phyloP scores from a whole-genome alignment of 1,140 invertebrate genomes.

The Lepidurus apus region DNA sequence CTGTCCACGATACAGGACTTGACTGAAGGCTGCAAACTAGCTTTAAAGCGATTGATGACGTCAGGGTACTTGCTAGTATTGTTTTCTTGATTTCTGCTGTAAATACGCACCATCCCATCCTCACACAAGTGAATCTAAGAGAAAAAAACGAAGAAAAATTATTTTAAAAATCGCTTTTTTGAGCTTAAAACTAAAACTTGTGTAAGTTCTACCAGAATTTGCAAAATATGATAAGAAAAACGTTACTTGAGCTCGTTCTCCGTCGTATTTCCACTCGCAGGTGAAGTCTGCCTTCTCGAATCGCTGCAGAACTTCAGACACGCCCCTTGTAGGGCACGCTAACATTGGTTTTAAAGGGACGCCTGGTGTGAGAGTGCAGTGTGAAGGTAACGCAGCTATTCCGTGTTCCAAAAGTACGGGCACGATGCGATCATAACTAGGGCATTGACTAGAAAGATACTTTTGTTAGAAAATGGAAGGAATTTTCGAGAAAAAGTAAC shows the following conservation, averaged over 20 bases:
- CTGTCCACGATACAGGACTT: slow-evolving; percentile 88
- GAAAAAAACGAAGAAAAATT: slow-evolving; percentile 26
- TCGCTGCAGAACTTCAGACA: slow-evolving; percentile 79
- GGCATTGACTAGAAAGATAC: slow-evolving; percentile 72
- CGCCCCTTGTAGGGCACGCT: slow-evolving; percentile 93
- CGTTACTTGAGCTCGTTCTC: slow-evolving; percentile 88
- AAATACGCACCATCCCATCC: slow-evolving; percentile 70
- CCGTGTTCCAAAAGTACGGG: slow-evolving; percentile 73
- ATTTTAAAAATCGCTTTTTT: neutral
- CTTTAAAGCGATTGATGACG: slow-evolving; percentile 67
- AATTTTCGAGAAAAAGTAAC: slow-evolving; percentile 32
- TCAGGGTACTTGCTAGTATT: slow-evolving; percentile 98
- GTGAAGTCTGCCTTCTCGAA: slow-evolving; percentile 92
- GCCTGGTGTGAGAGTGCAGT: slow-evolving; percentile 85
- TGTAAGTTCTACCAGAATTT: neutral
- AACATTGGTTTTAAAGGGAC: slow-evolving; percentile 98
- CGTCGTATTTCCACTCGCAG: slow-evolving; percentile 99
- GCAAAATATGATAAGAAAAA: neutral
- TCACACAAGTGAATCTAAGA: slow-evolving; percentile 67
- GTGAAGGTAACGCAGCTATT: slow-evolving; percentile 65
- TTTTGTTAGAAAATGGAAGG: no score
- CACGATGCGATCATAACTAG: slow-evolving; percentile 86
- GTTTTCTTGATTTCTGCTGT: slow-evolving; percentile 96
- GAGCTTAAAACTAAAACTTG: slow-evolving; percentile 16
- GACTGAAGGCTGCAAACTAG: slow-evolving; percentile 48